phyloP scores from a whole-genome alignment of 2,888 invertebrate species.

The Plagiodera versicolora region DNA sequence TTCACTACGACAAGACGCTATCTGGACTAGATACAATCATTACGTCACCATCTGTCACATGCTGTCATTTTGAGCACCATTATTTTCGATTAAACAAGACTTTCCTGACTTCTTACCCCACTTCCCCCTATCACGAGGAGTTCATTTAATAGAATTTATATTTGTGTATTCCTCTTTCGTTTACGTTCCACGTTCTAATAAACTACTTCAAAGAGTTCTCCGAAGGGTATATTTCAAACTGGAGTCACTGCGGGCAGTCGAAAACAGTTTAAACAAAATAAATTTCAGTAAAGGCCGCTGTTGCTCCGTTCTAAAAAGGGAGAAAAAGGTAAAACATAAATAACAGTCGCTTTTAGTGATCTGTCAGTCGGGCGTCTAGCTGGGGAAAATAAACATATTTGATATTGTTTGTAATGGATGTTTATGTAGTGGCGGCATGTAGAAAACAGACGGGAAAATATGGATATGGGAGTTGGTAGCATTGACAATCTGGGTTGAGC shows the following conservation, averaged over 20 bases:
- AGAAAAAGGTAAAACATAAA: neutral
- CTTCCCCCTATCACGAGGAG: too few species aligned
- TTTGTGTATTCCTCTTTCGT: neutral
- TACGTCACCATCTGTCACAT: too few species aligned
- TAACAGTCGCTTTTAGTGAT: neutral
- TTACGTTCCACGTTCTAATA: neutral
- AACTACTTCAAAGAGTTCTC: neutral
- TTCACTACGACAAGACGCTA: too few species aligned
- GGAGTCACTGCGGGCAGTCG: neutral
- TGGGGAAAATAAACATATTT: slow-evolving; percentile 17
- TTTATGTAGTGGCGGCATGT: neutral
- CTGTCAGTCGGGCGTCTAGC: slow-evolving; percentile 10
- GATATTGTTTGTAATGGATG: neutral
- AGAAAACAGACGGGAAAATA: too few species aligned
- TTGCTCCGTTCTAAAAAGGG: neutral
- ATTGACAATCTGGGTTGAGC: too few species aligned
- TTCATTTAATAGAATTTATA: neutral
- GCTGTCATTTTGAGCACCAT: too few species aligned
- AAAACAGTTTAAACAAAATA: neutral
- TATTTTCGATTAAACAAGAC: too few species aligned
- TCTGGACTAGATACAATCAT: too few species aligned
- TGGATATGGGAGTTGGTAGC: too few species aligned
- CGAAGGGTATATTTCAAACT: neutral
- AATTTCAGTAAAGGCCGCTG: neutral
- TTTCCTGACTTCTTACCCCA: too few species aligned